Evolutionary conservation across 2,113 vertebrate species (phyloP), one percentile per base, ranked within the genome.

Genomic region (Pyxicephalus adspersus): DNA sequence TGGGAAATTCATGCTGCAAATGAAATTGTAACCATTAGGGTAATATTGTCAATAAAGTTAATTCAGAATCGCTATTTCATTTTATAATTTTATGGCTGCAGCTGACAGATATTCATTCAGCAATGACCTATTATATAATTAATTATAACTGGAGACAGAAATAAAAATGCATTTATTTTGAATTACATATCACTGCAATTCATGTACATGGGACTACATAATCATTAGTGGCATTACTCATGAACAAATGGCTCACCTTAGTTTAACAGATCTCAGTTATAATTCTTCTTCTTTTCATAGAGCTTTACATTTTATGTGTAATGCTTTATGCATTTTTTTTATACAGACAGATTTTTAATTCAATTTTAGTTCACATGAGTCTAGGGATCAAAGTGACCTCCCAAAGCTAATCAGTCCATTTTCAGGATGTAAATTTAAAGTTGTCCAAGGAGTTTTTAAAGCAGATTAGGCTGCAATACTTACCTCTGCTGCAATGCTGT

Each of bases 91-190:
- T 34, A 73, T 17, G 4, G 28, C 51, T 58, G 15, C 18, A 72
- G 70, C 54, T 57, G 52, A 73, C 52, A 73, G 52, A 57, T 58
- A 57, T 58, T 34, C 26, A 73, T 73, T 72, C 51, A 57, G 70
- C 4, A n/a, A 58, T 57, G 18, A 58, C n/a, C 54, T 31, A 58
- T 73, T 73, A 34, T 28, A 73, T 73, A 23, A 11, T 58, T 58
- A 34, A 73, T 73, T 73, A 31, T 34, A 73, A 57, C 34, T 34
- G 20, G 52, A 58, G 70, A 73, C 20, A 57, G 22, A 72, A 29
- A 58, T 73, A 28, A 73, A 72, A 72, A 72, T 57, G 68, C 51
- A 72, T 57, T 26, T 52, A 68, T 71, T 54, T 71, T 57, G 54
- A 26, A 72, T 72, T 29, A 28, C 25, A 31, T 20, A 72, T 72